These are phyloP conservation scores for Tanypteryx hageni DNA, from an alignment of 2,888 invertebrate species.

Conservation along the genomic window DNA sequence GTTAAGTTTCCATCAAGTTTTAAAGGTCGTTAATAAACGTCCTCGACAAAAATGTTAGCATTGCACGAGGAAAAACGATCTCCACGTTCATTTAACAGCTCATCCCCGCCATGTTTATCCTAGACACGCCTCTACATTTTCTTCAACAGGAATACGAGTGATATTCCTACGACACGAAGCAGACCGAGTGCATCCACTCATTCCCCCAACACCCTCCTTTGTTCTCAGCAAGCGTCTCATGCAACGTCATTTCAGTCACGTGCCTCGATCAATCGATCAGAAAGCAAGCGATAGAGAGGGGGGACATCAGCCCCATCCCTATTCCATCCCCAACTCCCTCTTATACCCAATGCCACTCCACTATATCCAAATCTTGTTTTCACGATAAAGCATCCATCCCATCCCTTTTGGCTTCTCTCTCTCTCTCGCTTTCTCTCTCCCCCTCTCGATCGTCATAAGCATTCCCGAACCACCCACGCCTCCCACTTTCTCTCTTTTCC, in stretches of 20 bases:
- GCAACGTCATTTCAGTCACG: slow-evolving; percentile 39
- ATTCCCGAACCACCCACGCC: background rate
- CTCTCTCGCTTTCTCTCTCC: background rate
- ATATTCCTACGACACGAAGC: too few relatives aligned
- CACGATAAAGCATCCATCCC: background rate
- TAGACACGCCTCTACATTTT: too few relatives aligned
- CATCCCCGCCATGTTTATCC: too few relatives aligned
- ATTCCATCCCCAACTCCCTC: background rate
- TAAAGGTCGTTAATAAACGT: too few relatives aligned
- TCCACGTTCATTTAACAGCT: too few relatives aligned
- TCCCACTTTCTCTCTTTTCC: background rate
- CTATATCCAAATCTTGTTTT: background rate
- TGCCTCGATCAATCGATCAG: slow-evolving; percentile 22
- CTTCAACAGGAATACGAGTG: too few relatives aligned
- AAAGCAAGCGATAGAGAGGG: background rate
- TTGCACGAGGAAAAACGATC: too few relatives aligned
- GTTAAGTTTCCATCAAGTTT: too few relatives aligned
- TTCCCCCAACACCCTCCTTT: background rate
- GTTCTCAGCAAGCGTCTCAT: background rate
- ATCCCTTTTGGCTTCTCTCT: background rate
- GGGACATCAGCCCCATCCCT: background rate
- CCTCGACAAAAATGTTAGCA: too few relatives aligned
- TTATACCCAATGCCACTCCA: background rate
- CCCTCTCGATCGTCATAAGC: background rate
- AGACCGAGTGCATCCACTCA: too few relatives aligned